Conservation (phyloP, 1,140 invertebrate species). For the Heliconius congener region DNA sequence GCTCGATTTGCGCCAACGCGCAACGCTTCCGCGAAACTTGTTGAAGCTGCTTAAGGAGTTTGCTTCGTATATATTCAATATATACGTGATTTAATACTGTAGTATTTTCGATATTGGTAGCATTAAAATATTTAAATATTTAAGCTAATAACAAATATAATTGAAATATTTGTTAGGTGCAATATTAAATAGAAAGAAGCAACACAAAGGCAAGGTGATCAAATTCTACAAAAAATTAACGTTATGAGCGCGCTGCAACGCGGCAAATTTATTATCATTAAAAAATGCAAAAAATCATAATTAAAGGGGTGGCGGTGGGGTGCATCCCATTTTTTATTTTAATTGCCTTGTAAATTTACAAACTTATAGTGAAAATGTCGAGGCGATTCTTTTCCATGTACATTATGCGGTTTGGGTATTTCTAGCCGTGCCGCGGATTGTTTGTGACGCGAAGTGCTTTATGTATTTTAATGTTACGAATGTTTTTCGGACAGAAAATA, state of each 20-base stretch:
- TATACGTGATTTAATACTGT: background rate
- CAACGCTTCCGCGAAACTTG: slow-evolving; percentile 4
- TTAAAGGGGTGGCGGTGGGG: slow-evolving; percentile 73
- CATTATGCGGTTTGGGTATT: slow-evolving; percentile 27
- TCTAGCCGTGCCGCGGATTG: background rate
- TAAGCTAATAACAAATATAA: background rate
- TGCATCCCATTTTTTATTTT: slow-evolving; percentile 77
- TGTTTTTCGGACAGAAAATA: slow-evolving; percentile 14
- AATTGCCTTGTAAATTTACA: slow-evolving; percentile 78
- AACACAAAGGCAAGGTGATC: slow-evolving; percentile 36
- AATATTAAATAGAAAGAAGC: background rate
- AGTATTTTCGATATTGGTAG: too few relatives aligned
- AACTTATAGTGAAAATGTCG: slow-evolving; percentile 72
- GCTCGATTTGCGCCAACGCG: slow-evolving; percentile 7
- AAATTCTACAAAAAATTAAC: slow-evolving; percentile 42
- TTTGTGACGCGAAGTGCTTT: slow-evolving; percentile 13
- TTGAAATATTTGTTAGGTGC: background rate
- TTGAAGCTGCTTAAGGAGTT: background rate
- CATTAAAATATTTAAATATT: background rate
- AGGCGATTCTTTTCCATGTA: slow-evolving; percentile 31
- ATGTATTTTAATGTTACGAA: slow-evolving; percentile 11
- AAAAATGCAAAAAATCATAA: slow-evolving; percentile 78
- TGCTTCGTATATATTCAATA: background rate
- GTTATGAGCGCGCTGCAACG: slow-evolving; percentile 38
- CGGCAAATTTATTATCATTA: slow-evolving; percentile 73